Conservation (phyloP, 2,888 invertebrate genomes). For the Drosophila acutilabella region DNA sequence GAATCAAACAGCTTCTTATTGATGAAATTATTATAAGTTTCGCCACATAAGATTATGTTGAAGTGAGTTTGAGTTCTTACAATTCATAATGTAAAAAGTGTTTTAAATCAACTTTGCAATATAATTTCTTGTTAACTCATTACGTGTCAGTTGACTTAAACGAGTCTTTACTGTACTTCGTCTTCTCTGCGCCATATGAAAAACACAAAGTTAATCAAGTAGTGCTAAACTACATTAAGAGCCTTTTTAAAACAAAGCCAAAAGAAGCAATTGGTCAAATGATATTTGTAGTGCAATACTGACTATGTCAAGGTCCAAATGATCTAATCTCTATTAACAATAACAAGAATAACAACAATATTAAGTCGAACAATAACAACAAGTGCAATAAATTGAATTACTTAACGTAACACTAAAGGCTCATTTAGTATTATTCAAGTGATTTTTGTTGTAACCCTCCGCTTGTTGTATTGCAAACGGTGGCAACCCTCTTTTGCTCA, state of each 20-base stretch:
- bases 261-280: slow-evolving; percentile 17
- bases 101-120: too few relatives aligned
- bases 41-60: too few relatives aligned
- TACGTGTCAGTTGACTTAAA: too few relatives aligned
- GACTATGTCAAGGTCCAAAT: slow-evolving; percentile 56
- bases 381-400: slow-evolving; percentile 49
- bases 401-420: slow-evolving; percentile 47
- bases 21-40: too few relatives aligned
- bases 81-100: too few relatives aligned
- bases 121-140: too few relatives aligned
- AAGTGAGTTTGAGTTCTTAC: too few relatives aligned
- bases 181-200: neutral
- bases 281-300: slow-evolving; percentile 10
- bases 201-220: slow-evolving; percentile 1
- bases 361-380: slow-evolving; percentile 13
- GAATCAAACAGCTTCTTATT: too few relatives aligned
- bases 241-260: neutral
- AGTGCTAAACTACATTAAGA: slow-evolving; percentile 11
- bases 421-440: slow-evolving; percentile 39
- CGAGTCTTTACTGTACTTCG: neutral
- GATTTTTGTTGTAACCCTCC: slow-evolving; percentile 41
- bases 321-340: slow-evolving; percentile 41
- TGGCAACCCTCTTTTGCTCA: neutral
- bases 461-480: neutral
- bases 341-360: slow-evolving; percentile 2